A percentile compares a stretch with the other conserved stretches of the same genome.
Evolutionary conservation across 2,888 invertebrate genomes (phyloP).

Genomic region (Agrotis puta): DNA sequence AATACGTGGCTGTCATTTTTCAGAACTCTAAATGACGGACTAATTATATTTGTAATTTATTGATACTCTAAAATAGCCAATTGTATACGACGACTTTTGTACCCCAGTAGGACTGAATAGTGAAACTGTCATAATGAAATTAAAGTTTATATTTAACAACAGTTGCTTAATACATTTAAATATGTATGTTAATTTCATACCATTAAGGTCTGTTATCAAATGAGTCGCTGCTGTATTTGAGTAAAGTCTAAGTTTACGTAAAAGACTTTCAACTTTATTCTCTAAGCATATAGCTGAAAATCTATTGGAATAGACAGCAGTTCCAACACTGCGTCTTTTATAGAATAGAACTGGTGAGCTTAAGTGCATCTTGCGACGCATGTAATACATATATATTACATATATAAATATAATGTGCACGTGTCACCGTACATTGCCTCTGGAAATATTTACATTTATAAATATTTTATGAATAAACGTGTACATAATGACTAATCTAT

Average conservation of each 20-base stretch:
- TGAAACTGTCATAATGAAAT: no score
- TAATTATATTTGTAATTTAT: no score
- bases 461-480: conserved; percentile 20
- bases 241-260: not conserved
- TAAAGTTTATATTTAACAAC: no score
- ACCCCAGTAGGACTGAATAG: no score
- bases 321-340: no score
- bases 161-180: not conserved
- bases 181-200: not conserved
- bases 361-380: not conserved
- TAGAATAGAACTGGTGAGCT: no score
- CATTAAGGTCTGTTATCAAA: not conserved
- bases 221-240: not conserved
- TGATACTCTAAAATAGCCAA: no score
- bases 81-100: no score
- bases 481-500: not conserved
- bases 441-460: conserved; percentile 5
- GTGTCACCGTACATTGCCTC: conserved; percentile 35
- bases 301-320: no score
- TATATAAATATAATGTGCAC: conserved; percentile 22
- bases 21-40: no score
- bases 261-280: not conserved
- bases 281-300: no score
- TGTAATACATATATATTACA: not conserved
- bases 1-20: no score